A percentile compares a stretch with the other conserved stretches of the same genome.
These are phyloP conservation scores for Eurytemora carolleeae DNA, from an alignment of 1,140 invertebrate genomes.

Conservation along the genomic window DNA sequence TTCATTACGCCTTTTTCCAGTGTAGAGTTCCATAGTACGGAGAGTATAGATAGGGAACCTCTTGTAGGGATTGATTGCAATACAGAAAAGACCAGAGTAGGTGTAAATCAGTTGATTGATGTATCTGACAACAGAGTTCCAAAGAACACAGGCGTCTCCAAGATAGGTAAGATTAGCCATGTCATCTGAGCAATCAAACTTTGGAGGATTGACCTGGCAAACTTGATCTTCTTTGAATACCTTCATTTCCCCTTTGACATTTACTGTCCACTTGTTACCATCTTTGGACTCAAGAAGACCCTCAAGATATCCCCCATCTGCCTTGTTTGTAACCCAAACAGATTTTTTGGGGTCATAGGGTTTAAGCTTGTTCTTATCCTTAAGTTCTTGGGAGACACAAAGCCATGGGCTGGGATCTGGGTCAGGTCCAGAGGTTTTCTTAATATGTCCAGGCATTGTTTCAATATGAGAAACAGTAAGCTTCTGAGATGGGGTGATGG, in stretches of 20 bases:
- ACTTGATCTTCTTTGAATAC: slow-evolving; percentile 87
- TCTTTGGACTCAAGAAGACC: slow-evolving; percentile 13
- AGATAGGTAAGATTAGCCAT: slow-evolving; percentile 98
- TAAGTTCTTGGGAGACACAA: slow-evolving; percentile 80
- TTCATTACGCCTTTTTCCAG: slow-evolving; percentile 39
- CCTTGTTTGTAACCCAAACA: too few relatives aligned
- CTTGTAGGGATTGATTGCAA: slow-evolving; percentile 98
- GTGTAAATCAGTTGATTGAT: slow-evolving; percentile 93
- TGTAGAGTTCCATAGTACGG: slow-evolving; percentile 44
- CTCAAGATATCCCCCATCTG: too few relatives aligned
- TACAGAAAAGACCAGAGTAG: slow-evolving; percentile 98
- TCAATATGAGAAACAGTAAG: too few relatives aligned
- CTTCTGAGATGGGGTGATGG: too few relatives aligned
- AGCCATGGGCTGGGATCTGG: slow-evolving; percentile 83
- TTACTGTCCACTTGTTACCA: slow-evolving; percentile 12
- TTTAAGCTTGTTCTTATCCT: slow-evolving; percentile 52
- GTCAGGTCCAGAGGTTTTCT: slow-evolving; percentile 32
- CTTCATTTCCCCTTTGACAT: slow-evolving; percentile 24
- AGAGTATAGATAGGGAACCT: too few relatives aligned
- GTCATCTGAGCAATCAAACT: too few relatives aligned
- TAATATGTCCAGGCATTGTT: slow-evolving; percentile 21
- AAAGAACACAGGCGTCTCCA: slow-evolving; percentile 94
- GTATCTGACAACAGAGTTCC: slow-evolving; percentile 96
- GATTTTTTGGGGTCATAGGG: too few relatives aligned
- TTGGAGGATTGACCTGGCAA: too few relatives aligned